A percentile compares a stretch with the other conserved stretches of the same genome.
Conservation (phyloP, 30 jellyfish, hydroid and myxozoan genomes). For the Chrysaora quinquecirrha region DNA sequence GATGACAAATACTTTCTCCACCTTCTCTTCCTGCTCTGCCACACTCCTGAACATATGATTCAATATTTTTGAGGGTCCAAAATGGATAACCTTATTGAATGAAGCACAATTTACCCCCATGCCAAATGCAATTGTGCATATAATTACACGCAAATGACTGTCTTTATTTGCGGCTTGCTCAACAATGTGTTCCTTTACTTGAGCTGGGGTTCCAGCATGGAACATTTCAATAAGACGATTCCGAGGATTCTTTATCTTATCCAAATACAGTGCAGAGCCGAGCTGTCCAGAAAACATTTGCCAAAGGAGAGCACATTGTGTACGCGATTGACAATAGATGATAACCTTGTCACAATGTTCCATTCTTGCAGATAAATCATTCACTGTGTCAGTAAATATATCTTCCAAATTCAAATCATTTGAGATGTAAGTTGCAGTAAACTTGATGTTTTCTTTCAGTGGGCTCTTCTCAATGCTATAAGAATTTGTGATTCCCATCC, state of each 20-base stretch:
- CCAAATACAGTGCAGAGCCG: constrained; percentile 6
- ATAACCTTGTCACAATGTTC: neutral
- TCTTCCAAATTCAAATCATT: neutral
- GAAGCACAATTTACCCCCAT: constrained; percentile 39
- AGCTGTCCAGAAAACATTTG: constrained; percentile 19
- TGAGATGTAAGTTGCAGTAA: constrained; percentile 1
- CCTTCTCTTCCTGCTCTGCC: no score
- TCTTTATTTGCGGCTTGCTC: no score
- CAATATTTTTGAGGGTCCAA: no score
- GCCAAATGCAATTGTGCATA: constrained; percentile 52
- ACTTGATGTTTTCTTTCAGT: constrained; percentile 1
- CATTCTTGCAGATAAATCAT: constrained; percentile 2
- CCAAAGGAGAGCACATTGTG: constrained; percentile 44
- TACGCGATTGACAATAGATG: constrained; percentile 30
- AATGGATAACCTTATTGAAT: neutral
- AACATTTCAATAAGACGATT: constrained; percentile 42
- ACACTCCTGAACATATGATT: no score
- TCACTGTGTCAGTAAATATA: neutral
- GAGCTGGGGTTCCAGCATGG: constrained; percentile 49
- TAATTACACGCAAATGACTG: no score
- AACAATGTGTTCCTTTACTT: constrained; percentile 45
- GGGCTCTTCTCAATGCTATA: no score
- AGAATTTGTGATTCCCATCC: no score
- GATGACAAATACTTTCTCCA: no score
- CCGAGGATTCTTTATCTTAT: neutral